Evolutionary conservation across 2,113 vertebrate genomes (phyloP), one percentile per base, ranked within the genome.

Genomic region (Rhinoptilus africanus): DNA sequence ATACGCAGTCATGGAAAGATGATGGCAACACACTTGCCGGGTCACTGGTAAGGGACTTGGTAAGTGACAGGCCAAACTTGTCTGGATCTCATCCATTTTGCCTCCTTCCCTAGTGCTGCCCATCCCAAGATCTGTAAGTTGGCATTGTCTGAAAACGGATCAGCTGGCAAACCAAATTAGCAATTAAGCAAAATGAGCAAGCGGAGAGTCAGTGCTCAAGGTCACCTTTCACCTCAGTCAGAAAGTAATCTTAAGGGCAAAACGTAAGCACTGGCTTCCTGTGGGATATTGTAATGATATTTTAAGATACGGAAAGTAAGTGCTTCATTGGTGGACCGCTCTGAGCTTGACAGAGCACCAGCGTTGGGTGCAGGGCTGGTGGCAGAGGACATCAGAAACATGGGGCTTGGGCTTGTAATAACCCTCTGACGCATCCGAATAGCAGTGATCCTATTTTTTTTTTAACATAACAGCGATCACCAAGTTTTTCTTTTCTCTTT

Each of bases 281-380:
- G 2, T 27, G 12, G 35, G 8, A 35, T 21, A 8, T 8, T 35
- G 20, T 2, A 35, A 10, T 62, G 37, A 2, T 5, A 20, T 50
- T 60, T 54, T 94, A 21, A 48, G 54, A 3, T 32, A 5, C 19
- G 10, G 60, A 87, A 83, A 45, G 35, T 14, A 63, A 30, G 3
- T 30, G 21, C 3, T 71, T 69, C 23, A 20, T 10, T 7, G 24
- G 13, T 41, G n/a, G 8, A 14, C 4, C 11, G 15, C 66, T 54
- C 7, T 19, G 9, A 35, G 8, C 66, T 82, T 0, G 0, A 64
- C 8, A 77, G n/a, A 43, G 4, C 30, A 43, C 12, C 32, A 6
- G 12, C 20, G 12, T 1, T 60, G 9, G 3, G 4, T 30, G 12
- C 39, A n/a, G 37, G 28, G 30, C 12, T 57, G 32, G 20, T 69